These are phyloP conservation scores for Lepidochrysops patricia DNA, from an alignment of 2,888 invertebrate genomes.

Conservation along the genomic window DNA sequence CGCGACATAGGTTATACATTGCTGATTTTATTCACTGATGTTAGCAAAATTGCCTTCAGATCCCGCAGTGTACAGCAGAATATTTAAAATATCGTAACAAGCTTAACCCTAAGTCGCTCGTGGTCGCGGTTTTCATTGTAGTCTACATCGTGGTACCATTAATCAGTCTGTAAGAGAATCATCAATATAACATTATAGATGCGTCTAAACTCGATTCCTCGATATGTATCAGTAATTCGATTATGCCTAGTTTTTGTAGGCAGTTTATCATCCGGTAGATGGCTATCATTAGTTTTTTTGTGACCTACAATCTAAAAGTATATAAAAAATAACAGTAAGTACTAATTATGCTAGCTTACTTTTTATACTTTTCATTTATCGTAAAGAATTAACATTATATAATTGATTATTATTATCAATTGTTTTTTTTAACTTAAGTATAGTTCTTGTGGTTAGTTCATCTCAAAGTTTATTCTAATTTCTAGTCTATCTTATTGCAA, in stretches of 20 bases:
- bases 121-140: conserved; percentile 54
- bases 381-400: too few species aligned
- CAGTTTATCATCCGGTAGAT: conserved; percentile 53
- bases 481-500: too few species aligned
- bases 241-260: conserved; percentile 55
- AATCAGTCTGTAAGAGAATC: conserved; percentile 71
- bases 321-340: too few species aligned
- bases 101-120: conserved; percentile 37
- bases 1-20: conserved; percentile 6
- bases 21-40: conserved; percentile 24
- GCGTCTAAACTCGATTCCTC: conserved; percentile 67
- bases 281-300: not conserved
- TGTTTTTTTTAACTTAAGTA: too few species aligned
- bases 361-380: too few species aligned
- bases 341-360: too few species aligned
- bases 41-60: conserved; percentile 23
- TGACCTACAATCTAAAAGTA: not conserved
- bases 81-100: conserved; percentile 16
- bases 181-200: conserved; percentile 71
- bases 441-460: conserved; percentile 17
- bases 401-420: too few species aligned
- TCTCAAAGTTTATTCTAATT: conserved; percentile 19
- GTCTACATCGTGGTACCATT: conserved; percentile 59
- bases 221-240: conserved; percentile 67
- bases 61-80: conserved; percentile 31